Base-by-base conservation (phyloP, 2,888 invertebrate genomes). In the Microchrysa polita region DNA sequence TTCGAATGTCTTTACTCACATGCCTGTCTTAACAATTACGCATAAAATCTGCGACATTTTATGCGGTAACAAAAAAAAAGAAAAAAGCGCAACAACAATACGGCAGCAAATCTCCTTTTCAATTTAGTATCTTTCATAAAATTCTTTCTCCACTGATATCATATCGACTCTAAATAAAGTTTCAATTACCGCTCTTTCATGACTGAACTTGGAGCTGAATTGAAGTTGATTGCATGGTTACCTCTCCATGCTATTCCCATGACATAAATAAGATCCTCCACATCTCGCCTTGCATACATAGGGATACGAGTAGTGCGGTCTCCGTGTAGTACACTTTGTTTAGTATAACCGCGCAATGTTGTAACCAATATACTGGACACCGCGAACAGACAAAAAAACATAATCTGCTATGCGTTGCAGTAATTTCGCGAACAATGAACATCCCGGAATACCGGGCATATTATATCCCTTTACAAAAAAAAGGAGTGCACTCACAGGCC, bases 241-340 rank as follows among this genome's bases (percentile, higher is more conserved):
- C 67, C 53, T 67, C 67, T 67, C 67, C 69, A 57, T 57, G 69
- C n/a, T n/a, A 69, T 69, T 69, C 69, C 57, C 65, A 65, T 65
- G 44, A 48, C 18, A 18, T 22, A 7, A 34, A 18, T 22, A 7
- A 34, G 48, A 65, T 65, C 22, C 48, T 48, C 16, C n/a, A n/a
- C n/a, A n/a, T n/a, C n/a, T n/a, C n/a, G n/a, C n/a, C n/a, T n/a
- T n/a, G 48, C 48, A 65, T 20, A 44, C 18, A 65, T 65, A 65
- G n/a, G n/a, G n/a, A n/a, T n/a, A n/a, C n/a, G n/a, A n/a, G n/a
- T n/a, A n/a, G n/a, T n/a, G n/a, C n/a, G n/a, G n/a, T n/a, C n/a
- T n/a, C n/a, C n/a, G n/a, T 48, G 22, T n/a, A 44, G 48, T 22
- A 40, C 34, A 40, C 1, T 10, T 61, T 2, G 23, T 16, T 14